phyloP scores from a whole-genome alignment of 2,797 vertebrate species.

The Lophius americanus region DNA sequence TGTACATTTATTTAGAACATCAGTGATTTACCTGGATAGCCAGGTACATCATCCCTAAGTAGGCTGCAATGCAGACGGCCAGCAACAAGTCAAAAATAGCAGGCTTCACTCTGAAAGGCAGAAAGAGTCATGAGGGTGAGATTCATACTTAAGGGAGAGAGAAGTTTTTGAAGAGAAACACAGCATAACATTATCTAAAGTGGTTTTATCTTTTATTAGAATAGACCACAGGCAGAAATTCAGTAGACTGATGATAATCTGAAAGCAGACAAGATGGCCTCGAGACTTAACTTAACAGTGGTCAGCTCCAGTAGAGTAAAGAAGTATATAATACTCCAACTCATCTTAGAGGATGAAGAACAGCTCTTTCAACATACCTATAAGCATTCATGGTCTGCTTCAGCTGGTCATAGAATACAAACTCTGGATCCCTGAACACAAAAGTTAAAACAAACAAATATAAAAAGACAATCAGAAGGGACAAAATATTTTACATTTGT shows the following conservation, averaged over 20 bases:
- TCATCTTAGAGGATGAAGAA: background rate
- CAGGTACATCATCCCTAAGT: slow-evolving; percentile 92
- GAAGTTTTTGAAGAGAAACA: background rate
- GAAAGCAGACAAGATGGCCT: background rate
- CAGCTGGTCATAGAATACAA: slow-evolving; percentile 98
- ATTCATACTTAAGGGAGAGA: background rate
- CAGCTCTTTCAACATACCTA: slow-evolving; percentile 80
- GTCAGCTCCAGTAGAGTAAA: background rate
- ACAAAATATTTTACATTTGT: background rate
- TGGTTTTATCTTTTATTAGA: background rate
- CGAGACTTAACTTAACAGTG: background rate
- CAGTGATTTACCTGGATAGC: slow-evolving; percentile 89
- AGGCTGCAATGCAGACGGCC: slow-evolving; percentile 94
- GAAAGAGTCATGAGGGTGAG: slow-evolving; percentile 2
- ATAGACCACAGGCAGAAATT: background rate
- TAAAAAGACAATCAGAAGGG: background rate
- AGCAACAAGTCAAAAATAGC: slow-evolving; percentile 97
- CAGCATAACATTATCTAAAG: background rate
- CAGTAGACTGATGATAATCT: background rate
- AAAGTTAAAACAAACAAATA: slow-evolving; percentile 1
- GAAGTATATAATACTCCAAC: too few relatives aligned
- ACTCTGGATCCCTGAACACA: slow-evolving; percentile 92
- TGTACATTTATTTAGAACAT: background rate
- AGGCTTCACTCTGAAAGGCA: slow-evolving; percentile 90
- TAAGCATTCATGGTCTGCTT: slow-evolving; percentile 99